Base-by-base conservation (phyloP, 1,140 invertebrate species). In the Panulirus ornatus region DNA sequence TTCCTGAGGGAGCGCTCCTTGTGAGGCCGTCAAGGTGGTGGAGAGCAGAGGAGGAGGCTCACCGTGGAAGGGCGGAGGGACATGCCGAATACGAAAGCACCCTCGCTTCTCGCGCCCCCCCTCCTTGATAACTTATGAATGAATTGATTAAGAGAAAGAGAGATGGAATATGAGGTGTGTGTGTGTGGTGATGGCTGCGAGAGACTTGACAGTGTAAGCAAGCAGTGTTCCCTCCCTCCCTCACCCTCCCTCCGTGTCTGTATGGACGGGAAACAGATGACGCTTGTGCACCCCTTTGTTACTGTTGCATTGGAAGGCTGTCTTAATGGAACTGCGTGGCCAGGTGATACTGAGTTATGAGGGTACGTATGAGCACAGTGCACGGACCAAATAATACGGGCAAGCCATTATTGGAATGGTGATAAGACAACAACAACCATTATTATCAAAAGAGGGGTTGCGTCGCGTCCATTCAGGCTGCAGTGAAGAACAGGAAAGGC, bases 1-100 rank as follows among this genome's bases (percentile, higher is more conserved):
- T 88, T 88, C 86, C 63, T 81, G 42, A 38, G 34, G 76, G 78
- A 73, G 63, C 86, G 44, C 86, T 82, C 86, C 86, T 82, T 88
- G 86, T 82, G 86, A 88, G 86, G 86, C 76, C 86, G 54, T 54
- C 51, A 40, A 14, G 16, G 54, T 47, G 84, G 73, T 34, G 47
- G 47, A 54, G 73, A n/a, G 38, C 36, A 42, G 71, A 44, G 73
- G 71, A 44, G n/a, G 30, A 42, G 36, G 51, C n/a, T 30, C 70
- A 38, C 44, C 47, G 40, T 66, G n/a, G 34, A 40, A 36, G 58
- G 63, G 38, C 40, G 54, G 54, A 66, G 38, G 22, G 30, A 34
- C 44, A n/a, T n/a, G n/a, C n/a, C n/a, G 70, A 75, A 75, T 86
- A 84, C 82, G 82, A 84, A 58, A 84, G 63, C 82, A 84, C 82